Evolutionary conservation across 2,888 invertebrate genomes (phyloP).

Genomic region (Operophtera brumata): DNA sequence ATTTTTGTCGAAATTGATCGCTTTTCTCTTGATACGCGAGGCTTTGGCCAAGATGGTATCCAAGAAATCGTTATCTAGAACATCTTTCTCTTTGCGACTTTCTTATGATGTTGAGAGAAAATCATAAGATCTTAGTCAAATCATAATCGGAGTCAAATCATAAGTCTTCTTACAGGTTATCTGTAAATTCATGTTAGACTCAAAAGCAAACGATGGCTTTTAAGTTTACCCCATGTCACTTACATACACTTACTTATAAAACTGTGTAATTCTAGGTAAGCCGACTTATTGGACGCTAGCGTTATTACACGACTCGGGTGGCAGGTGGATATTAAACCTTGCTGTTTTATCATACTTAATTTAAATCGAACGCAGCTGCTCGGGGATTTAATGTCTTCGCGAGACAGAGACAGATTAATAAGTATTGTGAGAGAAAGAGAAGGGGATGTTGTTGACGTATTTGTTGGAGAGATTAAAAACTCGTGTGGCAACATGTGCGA

Average conservation of each 20-base stretch:
- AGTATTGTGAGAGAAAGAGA: constrained; percentile 14
- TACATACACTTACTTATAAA: background rate
- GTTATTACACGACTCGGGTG: constrained; percentile 21
- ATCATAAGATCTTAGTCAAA: no score
- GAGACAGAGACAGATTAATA: constrained; percentile 27
- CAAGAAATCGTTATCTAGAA: no score
- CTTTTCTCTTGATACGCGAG: no score
- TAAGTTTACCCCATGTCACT: background rate
- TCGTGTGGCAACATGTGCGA: background rate
- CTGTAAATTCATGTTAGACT: no score
- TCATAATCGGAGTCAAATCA: no score
- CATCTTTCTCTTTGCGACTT: no score
- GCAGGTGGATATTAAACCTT: constrained; percentile 40
- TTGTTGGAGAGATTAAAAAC: constrained; percentile 14
- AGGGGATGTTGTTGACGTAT: background rate
- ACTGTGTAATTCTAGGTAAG: constrained; percentile 1
- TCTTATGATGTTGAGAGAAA: no score
- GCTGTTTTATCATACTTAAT: constrained; percentile 46
- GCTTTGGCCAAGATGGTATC: no score
- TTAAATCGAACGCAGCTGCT: constrained; percentile 44
- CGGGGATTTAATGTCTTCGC: constrained; percentile 39
- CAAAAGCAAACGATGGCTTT: no score
- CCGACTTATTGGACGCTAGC: constrained; percentile 15
- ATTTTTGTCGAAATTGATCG: no score
- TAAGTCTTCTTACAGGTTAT: no score